These are phyloP conservation scores for Gobiocypris rarus DNA, from an alignment of 2,113 vertebrate genomes.

Conservation along the genomic window DNA sequence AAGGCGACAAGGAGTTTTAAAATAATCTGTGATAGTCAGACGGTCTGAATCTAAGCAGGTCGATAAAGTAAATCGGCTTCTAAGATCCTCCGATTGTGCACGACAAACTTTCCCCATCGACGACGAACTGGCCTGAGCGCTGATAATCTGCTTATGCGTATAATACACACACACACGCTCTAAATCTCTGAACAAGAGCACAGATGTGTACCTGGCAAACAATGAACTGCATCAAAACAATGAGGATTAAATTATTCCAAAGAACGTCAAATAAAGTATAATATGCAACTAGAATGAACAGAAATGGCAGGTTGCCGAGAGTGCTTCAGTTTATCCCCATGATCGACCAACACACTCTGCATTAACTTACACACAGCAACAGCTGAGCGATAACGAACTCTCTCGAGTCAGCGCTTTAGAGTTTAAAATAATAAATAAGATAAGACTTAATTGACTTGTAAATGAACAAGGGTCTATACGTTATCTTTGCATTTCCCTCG, in stretches of 20 bases:
- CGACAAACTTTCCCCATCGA: too few relatives aligned
- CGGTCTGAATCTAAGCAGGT: too few relatives aligned
- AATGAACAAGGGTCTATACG: too few relatives aligned
- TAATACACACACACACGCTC: not conserved
- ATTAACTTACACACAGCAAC: not conserved
- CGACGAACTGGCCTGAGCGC: not conserved
- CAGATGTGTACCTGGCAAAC: not conserved
- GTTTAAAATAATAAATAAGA: not conserved
- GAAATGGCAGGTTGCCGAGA: not conserved
- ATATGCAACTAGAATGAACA: not conserved
- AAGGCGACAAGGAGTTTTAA: not conserved
- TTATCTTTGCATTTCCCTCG: not conserved
- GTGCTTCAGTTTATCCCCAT: too few relatives aligned
- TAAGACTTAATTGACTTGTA: too few relatives aligned
- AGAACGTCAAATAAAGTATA: not conserved
- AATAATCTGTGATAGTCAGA: not conserved
- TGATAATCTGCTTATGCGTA: not conserved
- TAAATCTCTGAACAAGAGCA: not conserved
- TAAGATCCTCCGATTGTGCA: not conserved
- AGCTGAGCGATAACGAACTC: too few relatives aligned
- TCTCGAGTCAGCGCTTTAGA: too few relatives aligned
- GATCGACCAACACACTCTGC: not conserved
- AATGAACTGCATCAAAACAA: not conserved
- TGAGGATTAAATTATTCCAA: not conserved
- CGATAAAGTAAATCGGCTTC: not conserved